Conservation (phyloP, 2,113 vertebrate species). For the Penelope pileata region DNA sequence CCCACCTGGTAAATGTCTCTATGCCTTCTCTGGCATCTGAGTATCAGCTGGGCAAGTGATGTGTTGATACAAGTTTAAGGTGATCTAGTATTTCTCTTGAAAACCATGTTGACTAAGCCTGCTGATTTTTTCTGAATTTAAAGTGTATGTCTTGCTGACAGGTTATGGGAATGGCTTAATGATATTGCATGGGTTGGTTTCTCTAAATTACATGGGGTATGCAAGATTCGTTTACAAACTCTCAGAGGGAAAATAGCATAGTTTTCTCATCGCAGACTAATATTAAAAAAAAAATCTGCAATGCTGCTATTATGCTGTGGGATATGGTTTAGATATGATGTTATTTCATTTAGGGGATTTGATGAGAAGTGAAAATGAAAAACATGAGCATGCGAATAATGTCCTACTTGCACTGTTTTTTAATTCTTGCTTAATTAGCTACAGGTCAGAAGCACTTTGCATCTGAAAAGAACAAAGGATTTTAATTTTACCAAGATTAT, state of each 20-base stretch:
- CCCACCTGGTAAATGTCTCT: neutral
- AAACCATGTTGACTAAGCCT: neutral
- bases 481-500: neutral
- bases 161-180: neutral
- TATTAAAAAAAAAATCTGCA: neutral
- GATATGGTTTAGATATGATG: neutral
- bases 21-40: neutral
- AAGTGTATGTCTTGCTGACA: neutral
- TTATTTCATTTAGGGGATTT: neutral
- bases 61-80: neutral
- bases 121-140: neutral
- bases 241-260: neutral
- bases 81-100: neutral
- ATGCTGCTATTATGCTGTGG: neutral
- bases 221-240: neutral
- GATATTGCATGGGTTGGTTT: neutral
- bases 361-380: slow-evolving; percentile 12
- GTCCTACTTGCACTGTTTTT: neutral
- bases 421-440: slow-evolving; percentile 7
- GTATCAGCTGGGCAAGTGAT: neutral
- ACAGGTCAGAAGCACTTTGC: neutral
- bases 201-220: neutral
- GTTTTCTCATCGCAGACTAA: neutral
- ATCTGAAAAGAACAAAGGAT: neutral
- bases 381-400: neutral